These are phyloP conservation scores for Dipodomys merriami DNA, from an alignment of 2,113 vertebrate genomes.

Conservation along the genomic window DNA sequence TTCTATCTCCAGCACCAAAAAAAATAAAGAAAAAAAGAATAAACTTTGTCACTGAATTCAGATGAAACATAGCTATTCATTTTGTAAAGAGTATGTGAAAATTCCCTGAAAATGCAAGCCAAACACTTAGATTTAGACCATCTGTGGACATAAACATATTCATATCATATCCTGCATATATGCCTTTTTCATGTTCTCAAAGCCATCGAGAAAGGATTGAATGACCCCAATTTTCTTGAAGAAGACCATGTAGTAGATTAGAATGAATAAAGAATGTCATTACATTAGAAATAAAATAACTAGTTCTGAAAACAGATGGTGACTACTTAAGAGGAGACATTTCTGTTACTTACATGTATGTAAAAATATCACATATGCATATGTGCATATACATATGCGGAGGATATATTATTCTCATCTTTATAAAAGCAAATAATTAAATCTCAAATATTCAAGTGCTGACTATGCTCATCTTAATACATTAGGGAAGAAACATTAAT, in stretches of 20 bases:
- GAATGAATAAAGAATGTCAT: not conserved
- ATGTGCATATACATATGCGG: not conserved
- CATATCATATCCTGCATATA: not conserved
- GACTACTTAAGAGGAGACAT: not conserved
- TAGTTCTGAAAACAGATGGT: conserved; percentile 13
- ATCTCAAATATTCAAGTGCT: not conserved
- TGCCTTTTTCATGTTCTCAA: not conserved
- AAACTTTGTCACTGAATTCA: conserved; percentile 25
- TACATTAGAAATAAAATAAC: not conserved
- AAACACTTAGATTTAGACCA: not conserved
- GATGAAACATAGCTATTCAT: not conserved
- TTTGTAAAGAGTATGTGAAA: not conserved
- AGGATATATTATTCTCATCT: not conserved
- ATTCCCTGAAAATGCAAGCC: not conserved
- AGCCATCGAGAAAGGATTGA: not conserved
- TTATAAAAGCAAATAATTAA: not conserved
- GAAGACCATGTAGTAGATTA: not conserved
- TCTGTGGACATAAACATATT: not conserved
- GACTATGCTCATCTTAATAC: not conserved
- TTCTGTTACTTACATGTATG: not conserved
- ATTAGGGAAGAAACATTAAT: not conserved
- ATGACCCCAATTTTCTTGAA: not conserved
- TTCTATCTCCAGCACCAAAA: not conserved
- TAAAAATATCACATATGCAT: not conserved
- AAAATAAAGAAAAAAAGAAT: not conserved